Evolutionary conservation across 2,797 vertebrate genomes (phyloP).

Genomic region (Tapera naevia): DNA sequence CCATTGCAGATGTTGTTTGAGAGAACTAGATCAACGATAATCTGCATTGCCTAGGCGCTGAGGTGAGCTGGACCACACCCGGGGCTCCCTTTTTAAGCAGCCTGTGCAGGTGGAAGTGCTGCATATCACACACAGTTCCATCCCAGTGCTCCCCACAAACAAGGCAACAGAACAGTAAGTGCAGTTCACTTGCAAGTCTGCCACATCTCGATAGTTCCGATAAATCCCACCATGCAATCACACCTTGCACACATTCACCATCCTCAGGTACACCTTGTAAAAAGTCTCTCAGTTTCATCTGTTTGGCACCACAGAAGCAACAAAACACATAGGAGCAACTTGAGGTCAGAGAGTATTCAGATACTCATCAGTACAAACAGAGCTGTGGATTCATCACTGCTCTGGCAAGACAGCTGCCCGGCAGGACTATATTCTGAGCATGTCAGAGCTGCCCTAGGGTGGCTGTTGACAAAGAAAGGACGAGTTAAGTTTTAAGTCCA

Average conservation of each 20-base stretch:
- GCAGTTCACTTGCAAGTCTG: not conserved
- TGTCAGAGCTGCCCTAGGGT: not conserved
- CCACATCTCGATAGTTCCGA: not conserved
- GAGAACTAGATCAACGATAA: not conserved
- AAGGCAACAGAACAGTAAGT: not conserved
- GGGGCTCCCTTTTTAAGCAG: not conserved
- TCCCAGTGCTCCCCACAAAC: not conserved
- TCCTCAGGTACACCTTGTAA: not conserved
- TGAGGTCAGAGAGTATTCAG: not conserved
- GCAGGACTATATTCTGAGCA: not conserved
- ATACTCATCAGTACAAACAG: not conserved
- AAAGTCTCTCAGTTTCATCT: not conserved
- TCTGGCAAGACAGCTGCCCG: not conserved
- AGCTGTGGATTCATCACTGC: not conserved
- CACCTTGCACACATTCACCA: not conserved
- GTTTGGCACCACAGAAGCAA: not conserved
- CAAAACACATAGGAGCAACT: not conserved
- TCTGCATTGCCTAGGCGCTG: fast-evolving
- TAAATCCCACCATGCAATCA: not conserved
- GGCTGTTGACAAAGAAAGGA: not conserved
- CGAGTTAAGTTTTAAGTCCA: not conserved
- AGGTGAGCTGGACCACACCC: not conserved
- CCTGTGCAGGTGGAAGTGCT: not conserved
- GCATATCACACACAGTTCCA: not conserved
- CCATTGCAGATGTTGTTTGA: not conserved